These are phyloP conservation scores for Orcinus orca DNA, from an alignment of 2,113 vertebrate species.

Conservation along the genomic window DNA sequence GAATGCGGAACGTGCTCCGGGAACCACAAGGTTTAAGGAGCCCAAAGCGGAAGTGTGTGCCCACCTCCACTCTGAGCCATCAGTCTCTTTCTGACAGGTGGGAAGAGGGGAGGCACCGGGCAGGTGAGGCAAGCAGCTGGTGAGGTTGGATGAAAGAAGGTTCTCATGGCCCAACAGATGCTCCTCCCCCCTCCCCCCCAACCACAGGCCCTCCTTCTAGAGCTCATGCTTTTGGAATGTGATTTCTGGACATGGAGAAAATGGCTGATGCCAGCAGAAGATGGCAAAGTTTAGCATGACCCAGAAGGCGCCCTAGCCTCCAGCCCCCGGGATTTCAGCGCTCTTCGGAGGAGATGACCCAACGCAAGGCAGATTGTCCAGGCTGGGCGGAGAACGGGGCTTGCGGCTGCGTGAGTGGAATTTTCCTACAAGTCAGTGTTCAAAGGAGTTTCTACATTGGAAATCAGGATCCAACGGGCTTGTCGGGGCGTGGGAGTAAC, in stretches of 20 bases:
- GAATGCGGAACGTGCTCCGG: background rate
- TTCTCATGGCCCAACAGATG: fast-evolving
- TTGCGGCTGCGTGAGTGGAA: background rate
- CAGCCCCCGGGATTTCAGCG: background rate
- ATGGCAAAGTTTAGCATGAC: background rate
- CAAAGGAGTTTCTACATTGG: background rate
- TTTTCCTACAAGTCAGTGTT: background rate
- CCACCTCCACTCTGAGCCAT: background rate
- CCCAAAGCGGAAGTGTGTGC: background rate
- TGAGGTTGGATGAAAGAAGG: background rate
- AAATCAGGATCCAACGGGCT: background rate
- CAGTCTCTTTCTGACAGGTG: background rate
- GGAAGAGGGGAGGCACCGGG: too few species aligned
- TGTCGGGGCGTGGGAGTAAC: background rate
- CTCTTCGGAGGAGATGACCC: background rate
- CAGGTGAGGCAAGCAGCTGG: background rate
- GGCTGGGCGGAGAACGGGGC: background rate
- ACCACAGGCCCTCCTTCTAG: background rate
- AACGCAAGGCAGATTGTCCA: fast-evolving
- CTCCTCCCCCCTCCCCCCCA: background rate
- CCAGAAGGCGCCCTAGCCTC: background rate
- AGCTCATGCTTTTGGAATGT: background rate
- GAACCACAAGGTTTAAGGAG: background rate
- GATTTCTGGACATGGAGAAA: background rate
- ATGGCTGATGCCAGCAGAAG: background rate